Conservation (phyloP, 1,140 invertebrate genomes). For the Arion vulgaris region DNA sequence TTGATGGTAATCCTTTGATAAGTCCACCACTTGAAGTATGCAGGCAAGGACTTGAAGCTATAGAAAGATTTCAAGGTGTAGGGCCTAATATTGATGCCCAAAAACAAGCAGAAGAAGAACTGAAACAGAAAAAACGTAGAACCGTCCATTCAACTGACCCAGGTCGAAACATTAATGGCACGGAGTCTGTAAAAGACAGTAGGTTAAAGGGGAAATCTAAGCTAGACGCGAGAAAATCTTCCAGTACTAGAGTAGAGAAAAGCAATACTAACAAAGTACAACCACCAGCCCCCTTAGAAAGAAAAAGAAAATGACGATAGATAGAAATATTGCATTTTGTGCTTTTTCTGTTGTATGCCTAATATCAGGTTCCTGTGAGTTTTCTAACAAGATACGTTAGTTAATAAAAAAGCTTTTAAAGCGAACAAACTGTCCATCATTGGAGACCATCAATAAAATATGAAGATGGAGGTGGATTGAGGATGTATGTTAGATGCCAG, state of each 20-base stretch:
- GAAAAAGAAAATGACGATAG: background rate
- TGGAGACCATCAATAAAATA: too few species aligned
- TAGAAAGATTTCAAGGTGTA: conserved; percentile 43
- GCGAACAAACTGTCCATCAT: too few species aligned
- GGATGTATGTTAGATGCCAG: too few species aligned
- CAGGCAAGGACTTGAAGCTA: conserved; percentile 60
- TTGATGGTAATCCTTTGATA: conserved; percentile 70
- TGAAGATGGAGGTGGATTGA: too few species aligned
- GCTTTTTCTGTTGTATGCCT: too few species aligned
- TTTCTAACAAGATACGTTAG: too few species aligned
- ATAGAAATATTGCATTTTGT: background rate
- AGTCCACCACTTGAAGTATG: conserved; percentile 71
- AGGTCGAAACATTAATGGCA: background rate
- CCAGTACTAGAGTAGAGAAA: background rate
- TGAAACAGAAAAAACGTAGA: background rate
- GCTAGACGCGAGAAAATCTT: background rate
- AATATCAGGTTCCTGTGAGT: too few species aligned
- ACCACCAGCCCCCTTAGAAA: background rate
- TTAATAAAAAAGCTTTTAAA: too few species aligned
- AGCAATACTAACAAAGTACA: background rate
- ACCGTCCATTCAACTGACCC: background rate
- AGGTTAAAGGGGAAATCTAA: background rate
- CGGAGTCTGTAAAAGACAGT: background rate
- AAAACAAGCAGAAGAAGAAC: conserved; percentile 21
- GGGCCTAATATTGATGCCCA: conserved; percentile 21